Evolutionary conservation across 1,140 invertebrate species (phyloP).

Genomic region (Drosophila insularis): DNA sequence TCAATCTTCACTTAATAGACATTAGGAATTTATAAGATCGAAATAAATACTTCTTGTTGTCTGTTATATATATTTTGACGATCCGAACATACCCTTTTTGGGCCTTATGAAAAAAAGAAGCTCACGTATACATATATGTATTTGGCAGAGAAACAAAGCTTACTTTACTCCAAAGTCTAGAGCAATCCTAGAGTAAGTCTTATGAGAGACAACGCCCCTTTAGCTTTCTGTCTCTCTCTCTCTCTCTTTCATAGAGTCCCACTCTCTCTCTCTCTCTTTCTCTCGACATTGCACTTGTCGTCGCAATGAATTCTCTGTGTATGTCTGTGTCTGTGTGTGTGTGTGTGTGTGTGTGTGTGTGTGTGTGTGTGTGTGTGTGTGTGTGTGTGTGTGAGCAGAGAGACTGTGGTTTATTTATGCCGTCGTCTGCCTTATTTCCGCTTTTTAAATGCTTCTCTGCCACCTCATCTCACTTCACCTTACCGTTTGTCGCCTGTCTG

Average conservation of each 20-base stretch:
- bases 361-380: too few relatives aligned
- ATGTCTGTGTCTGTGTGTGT: constrained; percentile 13
- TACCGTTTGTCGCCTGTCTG: constrained; percentile 10
- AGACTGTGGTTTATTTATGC: constrained; percentile 66
- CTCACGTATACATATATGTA: not conserved
- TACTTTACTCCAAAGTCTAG: constrained; percentile 4
- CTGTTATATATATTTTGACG: not conserved
- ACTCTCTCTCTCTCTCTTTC: not conserved
- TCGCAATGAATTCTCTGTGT: not conserved
- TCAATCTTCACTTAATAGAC: too few relatives aligned
- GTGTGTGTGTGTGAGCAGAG: constrained; percentile 21
- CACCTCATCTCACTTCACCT: constrained; percentile 1
- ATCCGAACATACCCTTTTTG: not conserved
- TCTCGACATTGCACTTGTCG: constrained; percentile 40
- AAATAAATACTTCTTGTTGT: too few relatives aligned
- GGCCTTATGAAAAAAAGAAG: too few relatives aligned
- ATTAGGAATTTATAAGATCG: too few relatives aligned
- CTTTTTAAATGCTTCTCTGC: constrained; percentile 72
- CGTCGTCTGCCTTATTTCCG: constrained; percentile 78
- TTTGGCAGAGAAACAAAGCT: constrained; percentile 3
- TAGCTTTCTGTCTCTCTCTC: constrained; percentile 6
- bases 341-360: too few relatives aligned
- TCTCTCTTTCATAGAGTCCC: not conserved
- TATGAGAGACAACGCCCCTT: not conserved
- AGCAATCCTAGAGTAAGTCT: not conserved